Base-by-base conservation (phyloP, 2,888 invertebrate genomes). In the Empis stercorea region DNA sequence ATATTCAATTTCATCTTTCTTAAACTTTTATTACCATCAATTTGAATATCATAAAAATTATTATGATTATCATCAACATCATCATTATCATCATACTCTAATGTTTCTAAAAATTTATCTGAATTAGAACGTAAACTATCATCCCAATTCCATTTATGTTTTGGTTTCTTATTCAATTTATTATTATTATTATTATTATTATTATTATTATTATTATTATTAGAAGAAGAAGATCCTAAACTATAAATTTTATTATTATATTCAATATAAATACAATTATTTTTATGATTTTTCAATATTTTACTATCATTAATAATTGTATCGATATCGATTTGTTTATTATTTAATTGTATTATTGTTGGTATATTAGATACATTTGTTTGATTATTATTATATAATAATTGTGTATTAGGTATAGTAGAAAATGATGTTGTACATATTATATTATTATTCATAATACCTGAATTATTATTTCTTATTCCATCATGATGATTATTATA, bases 121-220 rank as follows among this genome's bases (percentile, higher is more conserved):
- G 66, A 66, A 54, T 68, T 68, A 13, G 68, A 68, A 45, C 65
- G 59, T 46, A 68, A 49, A 55, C 67, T 67, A 42, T 67, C 68
- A 46, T 68, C 66, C 68, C 68, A 68, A 46, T 64, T 63, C 68
- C 68, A 68, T 23, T 13, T 34, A n/a, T 34, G 34, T 34, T 34
- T 27, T 27, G 10, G 17, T 37, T 45, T 45, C 14, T 40, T 45
- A 15, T 23, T 45, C 20, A 20, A 32, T 32, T 16, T 40, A 39
- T 38, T 39, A 17, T 39, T 39, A 39, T 44, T 30, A 38, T 14
- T 10, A 23, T 46, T 23, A n/a, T 14, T 36, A 15, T 27, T 41
- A 20, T 23, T 45, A 32, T 32, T 32, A 13, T 13, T 10, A 13
- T 13, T n/a, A n/a, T n/a, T n/a, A n/a, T n/a, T n/a, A n/a, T n/a